Percentiles rank a stretch among this genome's conserved stretches.
phyloP scores from a whole-genome alignment of 2,113 vertebrate species.

The Plecturocebus donacophilus region DNA sequence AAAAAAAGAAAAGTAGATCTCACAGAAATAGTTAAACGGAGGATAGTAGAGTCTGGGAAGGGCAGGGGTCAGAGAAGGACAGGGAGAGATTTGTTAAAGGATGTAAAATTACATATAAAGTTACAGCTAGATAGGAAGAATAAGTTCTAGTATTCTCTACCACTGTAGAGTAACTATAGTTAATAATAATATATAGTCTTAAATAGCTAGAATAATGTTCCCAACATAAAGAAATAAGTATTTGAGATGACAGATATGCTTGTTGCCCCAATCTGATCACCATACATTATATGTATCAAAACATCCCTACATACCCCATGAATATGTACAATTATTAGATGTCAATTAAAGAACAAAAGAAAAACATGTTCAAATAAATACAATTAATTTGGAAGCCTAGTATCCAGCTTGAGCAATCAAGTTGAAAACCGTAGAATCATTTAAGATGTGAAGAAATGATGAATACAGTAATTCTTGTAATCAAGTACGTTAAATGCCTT shows the following conservation, averaged over 20 bases:
- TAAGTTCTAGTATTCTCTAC: background rate
- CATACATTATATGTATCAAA: background rate
- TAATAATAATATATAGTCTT: background rate
- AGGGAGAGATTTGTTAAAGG: background rate
- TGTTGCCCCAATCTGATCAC: background rate
- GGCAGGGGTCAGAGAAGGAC: background rate
- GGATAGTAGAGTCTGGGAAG: background rate
- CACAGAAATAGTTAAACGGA: background rate
- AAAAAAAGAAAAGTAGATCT: background rate
- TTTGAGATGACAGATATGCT: background rate
- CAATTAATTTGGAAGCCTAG: conserved; percentile 36
- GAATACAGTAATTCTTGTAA: conserved; percentile 42
- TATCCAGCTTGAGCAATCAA: conserved; percentile 37
- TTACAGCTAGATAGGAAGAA: background rate
- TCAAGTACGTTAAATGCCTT: conserved; percentile 49
- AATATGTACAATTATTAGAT: background rate
- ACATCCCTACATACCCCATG: background rate
- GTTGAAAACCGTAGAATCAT: conserved; percentile 1
- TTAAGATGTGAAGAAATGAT: conserved; percentile 53
- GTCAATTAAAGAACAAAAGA: background rate
- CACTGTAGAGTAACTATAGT: background rate
- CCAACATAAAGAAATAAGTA: background rate
- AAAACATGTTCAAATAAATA: conserved; percentile 23
- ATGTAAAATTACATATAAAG: background rate
- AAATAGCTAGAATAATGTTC: background rate